phyloP scores from a whole-genome alignment of 2,888 invertebrate genomes.

The Heterodera filipjevi region DNA sequence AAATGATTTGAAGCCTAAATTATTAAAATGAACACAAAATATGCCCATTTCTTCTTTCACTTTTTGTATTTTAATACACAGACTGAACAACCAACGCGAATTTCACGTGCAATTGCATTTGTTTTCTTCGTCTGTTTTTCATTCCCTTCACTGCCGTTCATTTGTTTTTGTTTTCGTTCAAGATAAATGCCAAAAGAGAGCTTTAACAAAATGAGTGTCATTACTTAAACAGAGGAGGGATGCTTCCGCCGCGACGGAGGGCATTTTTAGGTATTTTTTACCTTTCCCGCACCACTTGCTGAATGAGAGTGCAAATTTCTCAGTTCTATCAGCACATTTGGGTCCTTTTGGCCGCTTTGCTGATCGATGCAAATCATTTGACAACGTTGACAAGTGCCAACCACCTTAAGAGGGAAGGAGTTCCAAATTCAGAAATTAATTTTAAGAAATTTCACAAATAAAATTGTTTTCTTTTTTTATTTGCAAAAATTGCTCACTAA shows the following conservation, averaged over 20 bases:
- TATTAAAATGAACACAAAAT: background rate
- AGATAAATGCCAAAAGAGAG: background rate
- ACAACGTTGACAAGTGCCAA: slow-evolving; percentile 80
- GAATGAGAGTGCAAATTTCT: slow-evolving; percentile 46
- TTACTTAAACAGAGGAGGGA: background rate
- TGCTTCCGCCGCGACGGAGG: too few species aligned
- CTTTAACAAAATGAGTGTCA: background rate
- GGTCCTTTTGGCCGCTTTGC: slow-evolving; percentile 74
- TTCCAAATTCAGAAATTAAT: background rate
- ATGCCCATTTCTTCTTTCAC: background rate
- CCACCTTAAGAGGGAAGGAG: slow-evolving; percentile 52
- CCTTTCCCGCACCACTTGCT: too few species aligned
- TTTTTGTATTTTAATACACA: background rate
- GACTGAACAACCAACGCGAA: background rate
- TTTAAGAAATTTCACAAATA: background rate
- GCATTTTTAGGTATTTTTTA: too few species aligned
- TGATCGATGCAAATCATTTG: slow-evolving; percentile 77
- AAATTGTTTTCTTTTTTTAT: background rate
- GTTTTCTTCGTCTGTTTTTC: background rate
- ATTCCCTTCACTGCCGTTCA: background rate
- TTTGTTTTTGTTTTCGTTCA: slow-evolving; percentile 2
- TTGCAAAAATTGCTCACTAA: slow-evolving; percentile 3
- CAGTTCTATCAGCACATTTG: slow-evolving; percentile 64
- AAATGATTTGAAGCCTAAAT: too few species aligned
- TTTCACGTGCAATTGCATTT: background rate